Evolutionary conservation across 2,888 invertebrate species (phyloP).

Genomic region (Aspidapion aeneum): DNA sequence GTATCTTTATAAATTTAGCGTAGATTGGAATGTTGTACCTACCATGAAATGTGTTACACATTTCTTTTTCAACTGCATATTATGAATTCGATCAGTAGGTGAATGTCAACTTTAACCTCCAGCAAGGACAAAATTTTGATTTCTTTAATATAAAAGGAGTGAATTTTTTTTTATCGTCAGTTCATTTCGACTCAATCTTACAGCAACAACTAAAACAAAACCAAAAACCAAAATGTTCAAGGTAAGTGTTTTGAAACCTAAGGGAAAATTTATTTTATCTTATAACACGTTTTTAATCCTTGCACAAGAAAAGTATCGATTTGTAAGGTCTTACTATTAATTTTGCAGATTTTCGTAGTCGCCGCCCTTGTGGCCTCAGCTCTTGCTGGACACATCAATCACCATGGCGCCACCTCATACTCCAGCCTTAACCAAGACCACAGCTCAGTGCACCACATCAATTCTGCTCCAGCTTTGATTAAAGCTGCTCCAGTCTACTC

Average conservation of each 20-base stretch:
- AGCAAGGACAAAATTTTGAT: not conserved
- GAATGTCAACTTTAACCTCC: not conserved
- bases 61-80: not conserved
- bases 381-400: constrained; percentile 28
- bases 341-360: constrained; percentile 37
- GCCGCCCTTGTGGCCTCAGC: constrained; percentile 44
- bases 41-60: too few relatives aligned
- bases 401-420: constrained; percentile 26
- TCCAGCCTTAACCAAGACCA: constrained; percentile 27
- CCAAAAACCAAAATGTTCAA: constrained; percentile 2
- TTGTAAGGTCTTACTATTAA: too few relatives aligned
- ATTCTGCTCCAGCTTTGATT: constrained; percentile 22
- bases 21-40: too few relatives aligned
- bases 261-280: too few relatives aligned
- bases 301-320: not conserved
- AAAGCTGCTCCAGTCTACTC: constrained; percentile 9
- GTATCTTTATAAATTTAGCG: too few relatives aligned
- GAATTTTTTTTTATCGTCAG: not conserved
- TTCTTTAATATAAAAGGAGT: not conserved
- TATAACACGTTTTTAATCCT: too few relatives aligned
- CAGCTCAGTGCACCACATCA: constrained; percentile 20
- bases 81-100: not conserved
- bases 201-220: not conserved
- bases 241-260: not conserved
- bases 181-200: not conserved